These are phyloP conservation scores for Halcyon leucocephala DNA, from an alignment of 2,797 vertebrate species.

Conservation along the genomic window DNA sequence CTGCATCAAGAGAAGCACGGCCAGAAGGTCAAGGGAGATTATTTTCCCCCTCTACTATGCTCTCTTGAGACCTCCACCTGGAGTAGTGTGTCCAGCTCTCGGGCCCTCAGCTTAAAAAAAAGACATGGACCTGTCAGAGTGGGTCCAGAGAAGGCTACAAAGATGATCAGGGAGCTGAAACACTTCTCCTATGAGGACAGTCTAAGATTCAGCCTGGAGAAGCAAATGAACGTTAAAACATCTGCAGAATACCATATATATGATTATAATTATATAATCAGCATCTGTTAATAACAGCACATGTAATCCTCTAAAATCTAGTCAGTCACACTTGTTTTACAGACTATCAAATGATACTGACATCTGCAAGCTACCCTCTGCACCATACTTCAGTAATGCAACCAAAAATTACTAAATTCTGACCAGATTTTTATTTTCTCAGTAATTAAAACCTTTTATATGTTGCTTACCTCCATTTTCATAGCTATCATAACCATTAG, in stretches of 20 bases:
- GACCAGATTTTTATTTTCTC: background rate
- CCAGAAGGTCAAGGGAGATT: background rate
- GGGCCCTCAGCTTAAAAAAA: background rate
- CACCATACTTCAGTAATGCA: background rate
- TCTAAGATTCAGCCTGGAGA: background rate
- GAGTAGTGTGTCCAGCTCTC: background rate
- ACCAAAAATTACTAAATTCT: background rate
- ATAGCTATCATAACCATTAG: slow-evolving; percentile 97
- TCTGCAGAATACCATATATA: background rate
- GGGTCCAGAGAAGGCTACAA: background rate
- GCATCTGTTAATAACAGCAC: background rate
- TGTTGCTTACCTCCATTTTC: slow-evolving; percentile 96
- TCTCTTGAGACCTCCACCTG: too few species aligned
- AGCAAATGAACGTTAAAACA: background rate
- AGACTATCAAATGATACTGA: background rate
- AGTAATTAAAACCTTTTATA: background rate
- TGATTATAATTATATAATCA: slow-evolving; percentile 5
- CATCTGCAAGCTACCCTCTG: background rate
- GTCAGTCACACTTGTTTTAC: background rate
- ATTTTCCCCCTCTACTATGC: background rate
- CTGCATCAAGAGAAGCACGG: background rate
- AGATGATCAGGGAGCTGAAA: background rate
- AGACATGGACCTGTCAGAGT: too few species aligned
- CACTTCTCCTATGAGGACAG: background rate
- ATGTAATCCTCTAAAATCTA: slow-evolving; percentile 48